A percentile compares a stretch with the other conserved stretches of the same genome.
phyloP scores from a whole-genome alignment of 2,113 vertebrate species.

The Salvelinus namaycush region DNA sequence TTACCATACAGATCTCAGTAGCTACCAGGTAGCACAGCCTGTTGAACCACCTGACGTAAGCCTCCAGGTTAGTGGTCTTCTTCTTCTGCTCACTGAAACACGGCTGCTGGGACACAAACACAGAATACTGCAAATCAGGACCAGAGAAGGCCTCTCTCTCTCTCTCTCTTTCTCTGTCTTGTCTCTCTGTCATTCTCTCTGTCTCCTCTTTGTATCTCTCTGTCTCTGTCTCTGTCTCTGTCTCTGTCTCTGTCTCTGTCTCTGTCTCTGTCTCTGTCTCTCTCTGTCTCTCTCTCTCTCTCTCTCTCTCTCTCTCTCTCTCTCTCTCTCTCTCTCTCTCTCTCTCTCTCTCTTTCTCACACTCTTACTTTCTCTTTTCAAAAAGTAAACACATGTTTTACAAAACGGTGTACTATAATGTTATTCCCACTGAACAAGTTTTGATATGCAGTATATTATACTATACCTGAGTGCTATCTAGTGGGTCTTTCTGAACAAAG shows the following conservation, averaged over 20 bases:
- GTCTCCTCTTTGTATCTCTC: too few species aligned
- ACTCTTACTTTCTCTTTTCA: too few species aligned
- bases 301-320: not conserved
- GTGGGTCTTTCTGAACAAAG: conserved; percentile 89
- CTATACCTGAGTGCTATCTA: conserved; percentile 88
- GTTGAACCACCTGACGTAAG: conserved; percentile 97
- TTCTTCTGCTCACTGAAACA: conserved; percentile 84
- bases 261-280: not conserved
- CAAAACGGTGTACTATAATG: too few species aligned
- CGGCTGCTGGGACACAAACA: conserved; percentile 63
- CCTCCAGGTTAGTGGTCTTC: conserved; percentile 91
- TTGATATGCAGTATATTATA: too few species aligned
- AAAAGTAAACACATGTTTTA: too few species aligned
- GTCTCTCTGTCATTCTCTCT: too few species aligned
- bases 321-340: not conserved
- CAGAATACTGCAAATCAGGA: conserved; percentile 1
- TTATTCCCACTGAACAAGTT: too few species aligned
- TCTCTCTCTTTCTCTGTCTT: too few species aligned
- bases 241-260: too few species aligned
- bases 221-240: not conserved
- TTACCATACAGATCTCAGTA: conserved; percentile 97
- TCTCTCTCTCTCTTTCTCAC: too few species aligned
- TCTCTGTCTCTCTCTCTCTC: too few species aligned
- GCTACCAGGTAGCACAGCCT: conserved; percentile 95
- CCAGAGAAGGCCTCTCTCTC: not conserved